Evolutionary conservation across 2,113 vertebrate genomes (phyloP).

Genomic region (Chaetura pelagica): DNA sequence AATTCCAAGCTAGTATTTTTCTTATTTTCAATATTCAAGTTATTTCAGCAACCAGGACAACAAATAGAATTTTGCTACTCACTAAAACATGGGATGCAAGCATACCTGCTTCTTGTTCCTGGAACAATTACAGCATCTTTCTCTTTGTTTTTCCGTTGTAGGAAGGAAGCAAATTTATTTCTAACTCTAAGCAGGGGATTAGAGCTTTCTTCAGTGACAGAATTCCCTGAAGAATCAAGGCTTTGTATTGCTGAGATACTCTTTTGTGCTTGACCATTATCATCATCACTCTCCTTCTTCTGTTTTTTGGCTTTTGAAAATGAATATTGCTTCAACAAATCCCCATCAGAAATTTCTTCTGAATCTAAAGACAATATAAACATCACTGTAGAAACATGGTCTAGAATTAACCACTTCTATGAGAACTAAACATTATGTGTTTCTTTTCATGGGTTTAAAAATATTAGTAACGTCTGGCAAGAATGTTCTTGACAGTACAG

Average conservation of each 20-base stretch:
- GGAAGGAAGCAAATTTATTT: slow-evolving; percentile 87
- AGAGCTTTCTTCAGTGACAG: neutral
- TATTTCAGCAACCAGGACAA: neutral
- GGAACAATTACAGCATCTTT: slow-evolving; percentile 71
- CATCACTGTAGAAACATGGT: neutral
- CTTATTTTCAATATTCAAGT: neutral
- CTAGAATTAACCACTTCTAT: neutral
- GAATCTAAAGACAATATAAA: slow-evolving; percentile 34
- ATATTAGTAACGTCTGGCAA: neutral
- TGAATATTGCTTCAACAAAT: slow-evolving; percentile 89
- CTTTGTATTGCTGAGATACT: neutral
- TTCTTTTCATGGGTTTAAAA: neutral
- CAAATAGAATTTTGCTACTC: neutral
- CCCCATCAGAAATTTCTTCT: slow-evolving; percentile 82
- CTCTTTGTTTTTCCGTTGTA: slow-evolving; percentile 85
- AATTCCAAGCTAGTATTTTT: neutral
- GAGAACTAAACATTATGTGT: neutral
- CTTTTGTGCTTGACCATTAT: neutral
- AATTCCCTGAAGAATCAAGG: neutral
- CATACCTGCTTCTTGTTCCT: slow-evolving; percentile 89
- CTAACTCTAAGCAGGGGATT: slow-evolving; percentile 47
- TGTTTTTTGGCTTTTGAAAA: slow-evolving; percentile 80
- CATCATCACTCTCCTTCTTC: slow-evolving; percentile 53
- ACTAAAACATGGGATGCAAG: neutral
- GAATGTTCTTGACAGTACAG: neutral